These are phyloP conservation scores for Drosophila picticornis DNA, from an alignment of 2,888 invertebrate genomes.

Conservation along the genomic window DNA sequence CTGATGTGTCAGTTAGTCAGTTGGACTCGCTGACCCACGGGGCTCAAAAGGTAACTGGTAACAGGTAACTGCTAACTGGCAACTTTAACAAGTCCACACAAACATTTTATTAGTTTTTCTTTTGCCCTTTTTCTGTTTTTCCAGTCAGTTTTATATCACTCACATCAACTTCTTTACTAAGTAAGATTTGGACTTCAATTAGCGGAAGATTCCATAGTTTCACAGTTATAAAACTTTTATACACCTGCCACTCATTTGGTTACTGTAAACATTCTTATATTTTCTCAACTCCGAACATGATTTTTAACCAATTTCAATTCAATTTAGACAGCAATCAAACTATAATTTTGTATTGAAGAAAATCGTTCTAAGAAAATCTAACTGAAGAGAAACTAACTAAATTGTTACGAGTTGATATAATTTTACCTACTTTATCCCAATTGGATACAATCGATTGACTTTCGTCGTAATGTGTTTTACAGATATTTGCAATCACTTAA, in stretches of 20 bases:
- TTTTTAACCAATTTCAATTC: not conserved
- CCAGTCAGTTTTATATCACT: slow-evolving; percentile 12
- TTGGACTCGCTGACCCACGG: slow-evolving; percentile 13
- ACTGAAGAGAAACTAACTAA: not conserved
- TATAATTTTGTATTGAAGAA: too few species aligned
- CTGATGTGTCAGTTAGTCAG: slow-evolving; percentile 24
- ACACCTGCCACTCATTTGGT: not conserved
- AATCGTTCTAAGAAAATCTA: too few species aligned
- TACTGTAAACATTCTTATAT: not conserved
- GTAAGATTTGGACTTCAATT: not conserved
- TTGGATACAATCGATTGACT: not conserved
- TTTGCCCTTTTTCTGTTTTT: not conserved
- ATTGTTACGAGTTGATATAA: not conserved
- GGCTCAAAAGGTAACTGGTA: slow-evolving; percentile 17
- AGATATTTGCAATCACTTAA: slow-evolving; percentile 3
- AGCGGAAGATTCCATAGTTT: too few species aligned
- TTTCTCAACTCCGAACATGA: not conserved
- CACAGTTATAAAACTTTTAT: not conserved
- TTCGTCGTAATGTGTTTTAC: not conserved
- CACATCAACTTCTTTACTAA: not conserved
- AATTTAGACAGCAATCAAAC: not conserved
- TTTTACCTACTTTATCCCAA: not conserved
- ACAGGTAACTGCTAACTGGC: not conserved
- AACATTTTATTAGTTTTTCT: slow-evolving; percentile 7
- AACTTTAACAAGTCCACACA: slow-evolving; percentile 28